A percentile compares a stretch with the other conserved stretches of the same genome.
Evolutionary conservation across 2,888 invertebrate species (phyloP).

Genomic region (Agrochola litura): DNA sequence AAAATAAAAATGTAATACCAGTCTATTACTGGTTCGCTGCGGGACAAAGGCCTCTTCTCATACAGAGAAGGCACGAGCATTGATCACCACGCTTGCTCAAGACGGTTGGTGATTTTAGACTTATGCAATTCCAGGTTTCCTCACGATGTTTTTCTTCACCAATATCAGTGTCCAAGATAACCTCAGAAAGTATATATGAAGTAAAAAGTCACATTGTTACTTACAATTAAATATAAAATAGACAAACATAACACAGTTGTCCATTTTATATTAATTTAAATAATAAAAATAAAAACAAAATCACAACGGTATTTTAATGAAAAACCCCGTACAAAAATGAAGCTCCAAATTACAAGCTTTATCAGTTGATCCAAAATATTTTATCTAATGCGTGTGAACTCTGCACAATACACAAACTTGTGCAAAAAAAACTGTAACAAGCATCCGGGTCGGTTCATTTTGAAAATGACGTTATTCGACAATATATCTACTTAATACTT

Average conservation of each 20-base stretch:
- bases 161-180: no score
- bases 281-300: background rate
- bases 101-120: no score
- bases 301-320: background rate
- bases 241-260: background rate
- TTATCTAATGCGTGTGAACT: conserved; percentile 16
- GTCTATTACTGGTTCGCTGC: no score
- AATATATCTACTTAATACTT: background rate
- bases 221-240: background rate
- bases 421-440: conserved; percentile 8
- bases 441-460: conserved; percentile 10
- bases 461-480: background rate
- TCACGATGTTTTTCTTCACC: no score
- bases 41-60: no score
- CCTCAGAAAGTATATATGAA: no score
- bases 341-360: background rate
- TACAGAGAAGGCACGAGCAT: no score
- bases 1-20: no score
- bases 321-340: no score
- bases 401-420: background rate
- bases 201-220: no score
- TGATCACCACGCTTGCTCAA: no score
- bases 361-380: background rate
- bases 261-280: background rate
- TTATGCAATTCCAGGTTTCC: no score